Base-by-base conservation (phyloP, 2,888 invertebrate species). In the Diachrysia chrysitis region DNA sequence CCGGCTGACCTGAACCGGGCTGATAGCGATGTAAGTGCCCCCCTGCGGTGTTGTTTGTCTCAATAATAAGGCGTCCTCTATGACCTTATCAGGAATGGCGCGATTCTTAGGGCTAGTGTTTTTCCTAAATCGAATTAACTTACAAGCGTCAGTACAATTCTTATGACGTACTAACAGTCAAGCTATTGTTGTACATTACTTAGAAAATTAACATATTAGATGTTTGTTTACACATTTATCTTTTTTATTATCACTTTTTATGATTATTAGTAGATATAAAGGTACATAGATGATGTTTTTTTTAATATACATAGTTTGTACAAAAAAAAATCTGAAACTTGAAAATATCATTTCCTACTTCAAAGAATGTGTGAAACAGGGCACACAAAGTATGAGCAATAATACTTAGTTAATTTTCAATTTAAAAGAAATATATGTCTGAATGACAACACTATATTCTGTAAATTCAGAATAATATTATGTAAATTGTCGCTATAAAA, bases 1-100 rank as follows among this genome's bases (percentile, higher is more conserved):
- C 93, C 89, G 83, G 86, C 48, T 51, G 48, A 51, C 48, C 21
- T 87, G 85, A 88, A 82, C 84, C 81, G 90, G 63, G 82, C 77
- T 61, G 94, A 95, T 93, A 94, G 89, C 84, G 91, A 93, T 80
- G 95, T 95, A 93, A 94, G 94, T 90, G 89, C 88, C 88, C 95
- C 94, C 95, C 95, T 91, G 93, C 91, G 82, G 83, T 89, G 88
- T 92, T 94, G 93, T 94, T 95, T 93, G 89, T 93, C 85, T 89
- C 56, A 63, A 68, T 71, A 90, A 90, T 93, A 92, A 89, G 73
- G 76, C 76, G 89, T 87, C 88, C 90, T 89, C 85, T 84, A 66
- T 88, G 88, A 89, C 90, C 90, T 89, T 85, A 81, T 78, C 84
- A 79, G 67, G 66, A 70, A 73, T 72, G 71, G 56, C 64, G 59